These are phyloP conservation scores for Drosophila ficusphila DNA, from an alignment of 1,140 invertebrate genomes.

Conservation along the genomic window DNA sequence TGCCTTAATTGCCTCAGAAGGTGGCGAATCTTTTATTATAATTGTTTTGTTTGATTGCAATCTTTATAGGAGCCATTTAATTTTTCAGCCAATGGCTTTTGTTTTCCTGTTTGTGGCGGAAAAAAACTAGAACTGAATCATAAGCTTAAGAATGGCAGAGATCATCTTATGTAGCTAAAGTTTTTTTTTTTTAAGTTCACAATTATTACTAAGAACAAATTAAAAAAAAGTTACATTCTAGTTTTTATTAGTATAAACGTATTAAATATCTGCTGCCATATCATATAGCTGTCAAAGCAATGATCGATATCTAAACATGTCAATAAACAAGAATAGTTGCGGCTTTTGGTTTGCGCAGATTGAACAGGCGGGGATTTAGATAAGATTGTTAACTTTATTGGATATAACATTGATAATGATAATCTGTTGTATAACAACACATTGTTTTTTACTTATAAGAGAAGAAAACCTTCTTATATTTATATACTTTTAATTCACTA, in stretches of 20 bases:
- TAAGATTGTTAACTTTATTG: neutral
- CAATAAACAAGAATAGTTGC: conserved; percentile 36
- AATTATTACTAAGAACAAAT: neutral
- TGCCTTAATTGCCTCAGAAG: conserved; percentile 15
- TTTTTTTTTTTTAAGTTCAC: neutral
- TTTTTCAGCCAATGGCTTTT: conserved; percentile 11
- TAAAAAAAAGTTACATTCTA: neutral
- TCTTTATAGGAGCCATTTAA: conserved; percentile 24
- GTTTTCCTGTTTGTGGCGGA: conserved; percentile 13
- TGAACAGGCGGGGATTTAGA: neutral
- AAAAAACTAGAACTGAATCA: conserved; percentile 41
- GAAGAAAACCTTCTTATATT: too few relatives aligned
- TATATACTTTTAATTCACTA: too few relatives aligned
- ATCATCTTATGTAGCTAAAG: neutral
- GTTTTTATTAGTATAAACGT: neutral
- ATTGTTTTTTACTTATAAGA: too few relatives aligned
- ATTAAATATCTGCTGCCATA: neutral
- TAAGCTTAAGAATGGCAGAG: neutral
- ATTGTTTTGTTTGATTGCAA: conserved; percentile 36
- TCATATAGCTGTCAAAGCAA: conserved; percentile 25
- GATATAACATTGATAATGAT: neutral
- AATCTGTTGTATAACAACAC: too few relatives aligned
- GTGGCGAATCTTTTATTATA: conserved; percentile 40
- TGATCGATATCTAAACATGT: conserved; percentile 36
- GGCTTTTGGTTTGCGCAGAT: conserved; percentile 14